These are phyloP conservation scores for Augochlora pura DNA, from an alignment of 1,140 invertebrate species.

Conservation along the genomic window DNA sequence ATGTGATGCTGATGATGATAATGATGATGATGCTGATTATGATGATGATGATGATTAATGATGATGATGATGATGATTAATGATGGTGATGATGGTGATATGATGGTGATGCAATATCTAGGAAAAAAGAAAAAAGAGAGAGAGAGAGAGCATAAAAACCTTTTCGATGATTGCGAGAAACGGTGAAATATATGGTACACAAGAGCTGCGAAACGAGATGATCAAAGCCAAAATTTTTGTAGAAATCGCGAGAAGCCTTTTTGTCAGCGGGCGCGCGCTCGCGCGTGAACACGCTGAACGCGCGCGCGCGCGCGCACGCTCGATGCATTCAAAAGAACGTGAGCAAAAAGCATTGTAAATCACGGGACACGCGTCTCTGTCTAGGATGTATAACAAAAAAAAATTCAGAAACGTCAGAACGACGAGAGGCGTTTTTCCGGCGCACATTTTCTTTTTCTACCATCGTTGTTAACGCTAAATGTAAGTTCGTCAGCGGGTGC, in stretches of 20 bases:
- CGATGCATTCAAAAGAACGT: background rate
- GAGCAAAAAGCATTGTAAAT: background rate
- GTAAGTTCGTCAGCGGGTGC: constrained; percentile 57
- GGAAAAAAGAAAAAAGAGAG: no score
- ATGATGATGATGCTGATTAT: no score
- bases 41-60: no score
- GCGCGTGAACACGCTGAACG: constrained; percentile 2
- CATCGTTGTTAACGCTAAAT: constrained; percentile 6
- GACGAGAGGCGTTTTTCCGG: background rate
- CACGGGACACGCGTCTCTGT: constrained; percentile 19
- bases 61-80: no score
- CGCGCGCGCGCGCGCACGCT: background rate
- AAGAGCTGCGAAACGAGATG: constrained; percentile 7
- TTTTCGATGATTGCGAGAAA: constrained; percentile 66
- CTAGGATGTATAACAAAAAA: no score
- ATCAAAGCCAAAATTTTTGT: constrained; percentile 34
- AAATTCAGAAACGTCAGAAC: background rate
- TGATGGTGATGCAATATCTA: constrained; percentile 46
- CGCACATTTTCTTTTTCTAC: constrained; percentile 34
- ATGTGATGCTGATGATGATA: constrained; percentile 38
- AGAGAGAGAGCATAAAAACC: constrained; percentile 40
- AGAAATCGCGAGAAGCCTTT: constrained; percentile 62
- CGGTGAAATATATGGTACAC: constrained; percentile 48
- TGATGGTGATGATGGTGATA: no score
- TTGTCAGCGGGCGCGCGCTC: constrained; percentile 31